Base-by-base conservation (phyloP, 2,113 vertebrate species). In the Etia nguti region DNA sequence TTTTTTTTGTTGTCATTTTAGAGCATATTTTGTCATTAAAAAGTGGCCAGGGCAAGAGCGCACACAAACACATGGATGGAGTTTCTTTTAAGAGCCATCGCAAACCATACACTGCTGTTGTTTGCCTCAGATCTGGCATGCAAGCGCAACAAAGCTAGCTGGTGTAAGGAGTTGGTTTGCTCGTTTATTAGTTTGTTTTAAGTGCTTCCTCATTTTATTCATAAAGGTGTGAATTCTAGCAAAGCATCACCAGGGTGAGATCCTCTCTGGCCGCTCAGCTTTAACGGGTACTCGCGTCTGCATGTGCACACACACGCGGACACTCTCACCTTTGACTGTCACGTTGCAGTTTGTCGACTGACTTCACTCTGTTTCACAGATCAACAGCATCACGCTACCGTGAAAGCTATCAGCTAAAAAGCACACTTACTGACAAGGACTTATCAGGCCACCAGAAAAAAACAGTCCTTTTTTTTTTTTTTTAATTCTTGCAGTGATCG, bases 191-290 rank as follows among this genome's bases (percentile, higher is more conserved):
- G 92, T 94, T 92, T 90, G 79, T 86, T 91, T 41, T 79, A 43
- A 94, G 87, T 81, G 82, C 89, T 96, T 95, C 94, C 92, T 95
- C 92, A 89, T 95, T 95, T 95, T 79, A 93, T 91, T 92, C 80
- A 80, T 73, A 80, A 86, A 94, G 89, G 94, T 94, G 95, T 94
- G 85, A 89, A 87, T 65, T 88, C 86, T 73, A 85, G 89, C 68
- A 36, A 75, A 86, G 86, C 92, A 86, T 88, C 92, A 92, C 94
- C 87, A 59, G 81, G 89, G 92, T 94, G 92, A 91, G 92, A 95
- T 82, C 83, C 81, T 77, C 81, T 83, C 88, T 79, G 59, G 26
- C 86, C 75, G 85, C 89, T 75, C 11, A 20, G 55, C 59, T 15
- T 31, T 84, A 91, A 90, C 57, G 84, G 81, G 29, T 77, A 22